These are phyloP conservation scores for Chloroceryle amazona DNA, from an alignment of 2,797 vertebrate species.

Conservation along the genomic window DNA sequence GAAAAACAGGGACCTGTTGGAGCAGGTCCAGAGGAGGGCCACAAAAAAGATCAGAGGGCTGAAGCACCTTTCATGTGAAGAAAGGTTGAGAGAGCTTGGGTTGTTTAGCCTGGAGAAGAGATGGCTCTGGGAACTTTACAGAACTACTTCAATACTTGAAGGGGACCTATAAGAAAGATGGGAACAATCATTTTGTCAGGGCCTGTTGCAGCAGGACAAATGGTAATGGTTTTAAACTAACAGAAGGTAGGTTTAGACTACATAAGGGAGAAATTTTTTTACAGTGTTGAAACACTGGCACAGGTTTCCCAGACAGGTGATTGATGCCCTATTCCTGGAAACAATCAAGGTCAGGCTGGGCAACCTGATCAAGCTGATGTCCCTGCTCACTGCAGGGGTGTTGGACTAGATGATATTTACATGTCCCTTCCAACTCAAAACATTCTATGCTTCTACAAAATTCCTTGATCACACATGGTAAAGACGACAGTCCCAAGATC, in stretches of 20 bases:
- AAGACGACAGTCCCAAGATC: neutral
- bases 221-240: neutral
- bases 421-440: neutral
- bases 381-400: neutral
- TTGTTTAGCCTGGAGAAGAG: neutral
- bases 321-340: neutral
- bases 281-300: neutral
- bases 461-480: neutral
- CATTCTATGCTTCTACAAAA: neutral
- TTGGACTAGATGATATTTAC: neutral
- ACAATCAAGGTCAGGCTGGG: neutral
- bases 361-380: neutral
- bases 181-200: neutral
- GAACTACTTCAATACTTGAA: neutral
- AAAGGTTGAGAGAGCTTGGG: neutral
- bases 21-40: neutral
- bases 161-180: neutral
- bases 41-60: neutral
- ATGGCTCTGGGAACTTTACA: neutral
- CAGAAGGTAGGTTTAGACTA: neutral
- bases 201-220: neutral
- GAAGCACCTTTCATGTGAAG: neutral
- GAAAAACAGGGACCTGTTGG: neutral
- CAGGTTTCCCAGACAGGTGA: neutral
- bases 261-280: neutral